Percentiles rank a stretch among this genome's conserved stretches.
Conservation (phyloP, 2,888 invertebrate species). For the Meiosimyza platycephala region DNA sequence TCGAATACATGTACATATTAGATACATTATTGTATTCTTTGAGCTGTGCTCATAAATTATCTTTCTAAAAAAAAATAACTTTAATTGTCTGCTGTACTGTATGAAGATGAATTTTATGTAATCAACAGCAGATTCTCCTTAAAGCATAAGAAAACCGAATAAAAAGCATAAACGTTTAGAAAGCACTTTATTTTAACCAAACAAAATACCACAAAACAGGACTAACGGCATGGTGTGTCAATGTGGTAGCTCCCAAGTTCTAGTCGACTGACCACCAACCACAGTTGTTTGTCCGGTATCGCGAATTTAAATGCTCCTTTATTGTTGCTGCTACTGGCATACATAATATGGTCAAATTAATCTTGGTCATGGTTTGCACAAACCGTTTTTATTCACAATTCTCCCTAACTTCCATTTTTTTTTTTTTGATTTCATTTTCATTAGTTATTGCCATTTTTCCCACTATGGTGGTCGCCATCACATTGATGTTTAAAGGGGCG, state of each 20-base stretch:
- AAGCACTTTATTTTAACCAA: no score
- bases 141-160: no score
- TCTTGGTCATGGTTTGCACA: slow-evolving; percentile 22
- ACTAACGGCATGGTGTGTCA: neutral
- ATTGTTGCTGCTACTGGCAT: slow-evolving; percentile 13
- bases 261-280: slow-evolving; percentile 7
- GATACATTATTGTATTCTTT: no score
- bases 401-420: neutral
- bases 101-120: no score
- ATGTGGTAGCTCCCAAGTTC: neutral
- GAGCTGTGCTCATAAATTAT: no score
- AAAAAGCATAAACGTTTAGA: no score
- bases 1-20: no score
- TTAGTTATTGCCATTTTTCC: slow-evolving; percentile 5
- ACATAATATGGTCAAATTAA: slow-evolving; percentile 24
- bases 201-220: neutral
- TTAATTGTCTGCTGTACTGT: no score
- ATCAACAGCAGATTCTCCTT: no score
- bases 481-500: slow-evolving; percentile 10
- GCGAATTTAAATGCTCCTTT: neutral
- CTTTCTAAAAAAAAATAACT: no score
- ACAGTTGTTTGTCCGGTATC: neutral
- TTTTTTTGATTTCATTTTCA: slow-evolving; percentile 6
- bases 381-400: slow-evolving; percentile 1
- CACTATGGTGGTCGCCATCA: slow-evolving; percentile 15